Evolutionary conservation across 2,797 vertebrate species (phyloP).

Genomic region (Pangasius mekongensis): DNA sequence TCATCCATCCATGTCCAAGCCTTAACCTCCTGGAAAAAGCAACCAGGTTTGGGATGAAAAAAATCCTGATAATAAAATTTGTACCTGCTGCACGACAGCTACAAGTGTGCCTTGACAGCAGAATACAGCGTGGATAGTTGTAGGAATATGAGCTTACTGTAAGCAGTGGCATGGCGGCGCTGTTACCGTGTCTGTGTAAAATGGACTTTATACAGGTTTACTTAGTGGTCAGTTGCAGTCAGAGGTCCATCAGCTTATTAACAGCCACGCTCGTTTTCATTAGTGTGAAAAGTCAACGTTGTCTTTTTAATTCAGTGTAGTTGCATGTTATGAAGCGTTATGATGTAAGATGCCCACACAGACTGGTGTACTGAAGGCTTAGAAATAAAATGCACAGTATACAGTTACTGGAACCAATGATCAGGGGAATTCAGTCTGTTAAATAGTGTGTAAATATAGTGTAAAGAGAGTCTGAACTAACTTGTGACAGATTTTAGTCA

Average conservation of each 20-base stretch:
- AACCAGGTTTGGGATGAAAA: background rate
- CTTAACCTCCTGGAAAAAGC: background rate
- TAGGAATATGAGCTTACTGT: background rate
- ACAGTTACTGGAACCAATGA: background rate
- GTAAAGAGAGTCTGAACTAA: background rate
- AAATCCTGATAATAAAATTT: background rate
- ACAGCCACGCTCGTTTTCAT: background rate
- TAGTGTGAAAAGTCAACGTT: background rate
- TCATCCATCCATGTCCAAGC: background rate
- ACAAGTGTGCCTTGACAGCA: background rate
- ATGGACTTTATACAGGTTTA: background rate
- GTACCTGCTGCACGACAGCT: background rate
- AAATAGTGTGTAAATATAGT: background rate
- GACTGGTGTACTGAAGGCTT: background rate
- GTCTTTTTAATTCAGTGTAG: background rate
- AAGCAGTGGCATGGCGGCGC: background rate
- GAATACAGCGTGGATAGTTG: background rate
- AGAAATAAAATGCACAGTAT: background rate
- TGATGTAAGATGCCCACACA: background rate
- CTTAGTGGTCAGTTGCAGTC: background rate
- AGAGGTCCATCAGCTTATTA: background rate
- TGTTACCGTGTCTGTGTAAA: background rate
- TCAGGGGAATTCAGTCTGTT: no score
- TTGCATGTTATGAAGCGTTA: no score
- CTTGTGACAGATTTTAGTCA: background rate